These are phyloP conservation scores for Eptatretus atami DNA, from an alignment of 2,797 vertebrate species.

Conservation along the genomic window DNA sequence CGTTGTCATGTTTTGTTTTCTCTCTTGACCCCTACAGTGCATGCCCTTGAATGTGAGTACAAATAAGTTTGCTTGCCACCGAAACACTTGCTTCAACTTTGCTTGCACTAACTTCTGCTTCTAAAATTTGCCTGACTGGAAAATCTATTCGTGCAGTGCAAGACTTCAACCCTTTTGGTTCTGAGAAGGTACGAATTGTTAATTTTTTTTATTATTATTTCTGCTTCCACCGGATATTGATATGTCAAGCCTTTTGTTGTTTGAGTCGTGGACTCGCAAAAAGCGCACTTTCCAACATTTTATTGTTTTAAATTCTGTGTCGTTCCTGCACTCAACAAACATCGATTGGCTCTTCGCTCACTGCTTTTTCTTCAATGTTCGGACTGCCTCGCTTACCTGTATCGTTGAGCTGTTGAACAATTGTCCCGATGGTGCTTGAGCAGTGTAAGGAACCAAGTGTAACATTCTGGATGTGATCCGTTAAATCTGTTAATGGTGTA, in stretches of 20 bases:
- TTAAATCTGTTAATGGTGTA: too few relatives aligned
- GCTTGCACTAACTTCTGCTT: too few relatives aligned
- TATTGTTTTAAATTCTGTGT: conserved; percentile 47
- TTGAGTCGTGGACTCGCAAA: too few relatives aligned
- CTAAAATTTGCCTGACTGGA: too few relatives aligned
- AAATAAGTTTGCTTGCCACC: conserved; percentile 13
- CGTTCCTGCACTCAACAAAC: conserved; percentile 98
- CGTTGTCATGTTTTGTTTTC: conserved; percentile 20
- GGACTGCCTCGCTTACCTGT: too few relatives aligned
- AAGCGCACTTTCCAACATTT: conserved; percentile 4
- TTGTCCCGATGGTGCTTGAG: background rate
- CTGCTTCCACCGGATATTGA: background rate
- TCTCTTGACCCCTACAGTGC: conserved; percentile 39
- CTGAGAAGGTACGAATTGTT: background rate
- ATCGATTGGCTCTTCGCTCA: conserved; percentile 19
- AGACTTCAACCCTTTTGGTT: too few relatives aligned
- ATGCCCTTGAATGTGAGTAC: conserved; percentile 51
- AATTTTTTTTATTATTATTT: background rate
- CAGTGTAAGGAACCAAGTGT: background rate
- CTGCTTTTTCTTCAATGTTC: too few relatives aligned
- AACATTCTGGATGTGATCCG: too few relatives aligned
- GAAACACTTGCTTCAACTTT: too few relatives aligned
- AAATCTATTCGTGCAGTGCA: too few relatives aligned
- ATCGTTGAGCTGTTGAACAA: background rate
- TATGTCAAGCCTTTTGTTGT: background rate